These are phyloP conservation scores for Parauchenoglanis punctatus DNA, from an alignment of 2,797 vertebrate species.

Conservation along the genomic window DNA sequence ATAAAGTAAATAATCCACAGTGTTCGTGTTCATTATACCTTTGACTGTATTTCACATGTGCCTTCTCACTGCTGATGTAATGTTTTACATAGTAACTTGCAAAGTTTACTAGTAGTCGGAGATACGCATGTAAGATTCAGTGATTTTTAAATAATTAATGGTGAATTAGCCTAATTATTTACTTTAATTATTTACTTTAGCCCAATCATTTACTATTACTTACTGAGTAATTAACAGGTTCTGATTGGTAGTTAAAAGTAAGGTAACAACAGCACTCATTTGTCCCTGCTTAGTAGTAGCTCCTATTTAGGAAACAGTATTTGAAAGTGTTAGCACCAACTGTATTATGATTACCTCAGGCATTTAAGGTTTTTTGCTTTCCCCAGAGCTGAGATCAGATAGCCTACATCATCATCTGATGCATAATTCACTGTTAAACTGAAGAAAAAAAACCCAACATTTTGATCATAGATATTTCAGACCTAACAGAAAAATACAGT, in stretches of 20 bases:
- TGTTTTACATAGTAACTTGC: too few species aligned
- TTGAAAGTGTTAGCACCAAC: background rate
- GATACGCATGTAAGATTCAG: too few species aligned
- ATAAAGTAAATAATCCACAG: too few species aligned
- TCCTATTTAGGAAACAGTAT: background rate
- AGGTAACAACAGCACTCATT: background rate
- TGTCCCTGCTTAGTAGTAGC: background rate
- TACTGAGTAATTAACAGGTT: background rate
- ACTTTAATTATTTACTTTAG: too few species aligned
- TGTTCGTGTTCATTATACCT: too few species aligned
- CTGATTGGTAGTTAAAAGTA: background rate
- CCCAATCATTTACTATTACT: too few species aligned
- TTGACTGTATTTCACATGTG: too few species aligned
- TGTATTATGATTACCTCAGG: constrained; percentile 20
- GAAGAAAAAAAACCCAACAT: background rate
- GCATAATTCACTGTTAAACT: constrained; percentile 29
- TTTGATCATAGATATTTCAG: too few species aligned
- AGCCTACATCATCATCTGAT: constrained; percentile 21
- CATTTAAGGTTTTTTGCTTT: constrained; percentile 1
- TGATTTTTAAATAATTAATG: too few species aligned
- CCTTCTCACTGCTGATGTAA: too few species aligned
- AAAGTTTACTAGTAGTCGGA: too few species aligned
- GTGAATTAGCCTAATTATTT: too few species aligned
- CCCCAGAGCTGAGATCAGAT: constrained; percentile 44
- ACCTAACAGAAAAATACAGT: background rate